Conservation (phyloP, 2,113 vertebrate species). For the Menura novaehollandiae region DNA sequence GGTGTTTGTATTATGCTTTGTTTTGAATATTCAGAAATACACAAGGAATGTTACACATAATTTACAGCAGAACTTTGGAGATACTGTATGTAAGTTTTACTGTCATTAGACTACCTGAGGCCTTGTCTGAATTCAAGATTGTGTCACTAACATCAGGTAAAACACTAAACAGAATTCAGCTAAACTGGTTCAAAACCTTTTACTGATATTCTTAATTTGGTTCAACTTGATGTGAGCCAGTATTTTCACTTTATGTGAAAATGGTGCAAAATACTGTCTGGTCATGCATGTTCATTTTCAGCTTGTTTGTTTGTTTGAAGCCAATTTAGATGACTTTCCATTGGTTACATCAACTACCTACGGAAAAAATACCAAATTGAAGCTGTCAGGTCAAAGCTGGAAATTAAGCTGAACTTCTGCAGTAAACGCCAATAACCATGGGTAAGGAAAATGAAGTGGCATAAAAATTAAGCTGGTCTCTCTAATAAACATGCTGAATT, state of each 20-base stretch:
- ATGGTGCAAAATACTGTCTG: neutral
- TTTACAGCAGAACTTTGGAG: neutral
- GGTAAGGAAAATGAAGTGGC: neutral
- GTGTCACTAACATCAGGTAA: neutral
- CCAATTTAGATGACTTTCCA: neutral
- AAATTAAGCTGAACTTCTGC: neutral
- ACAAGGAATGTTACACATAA: fast-evolving
- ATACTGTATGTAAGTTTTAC: neutral
- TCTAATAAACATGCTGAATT: neutral
- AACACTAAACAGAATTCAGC: neutral
- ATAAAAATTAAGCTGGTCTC: neutral
- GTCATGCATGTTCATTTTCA: neutral
- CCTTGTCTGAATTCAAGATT: neutral
- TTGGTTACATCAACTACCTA: neutral
- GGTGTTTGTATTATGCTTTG: neutral
- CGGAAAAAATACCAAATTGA: neutral
- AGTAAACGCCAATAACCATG: neutral
- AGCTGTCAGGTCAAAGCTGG: neutral
- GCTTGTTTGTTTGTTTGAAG: neutral
- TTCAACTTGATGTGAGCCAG: neutral
- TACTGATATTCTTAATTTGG: neutral
- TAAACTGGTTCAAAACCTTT: neutral
- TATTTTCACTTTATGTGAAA: neutral
- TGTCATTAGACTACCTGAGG: neutral
- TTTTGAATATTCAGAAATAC: neutral